A percentile compares a stretch with the other conserved stretches of the same genome.
These are phyloP conservation scores for Nothobranchius kuhntae DNA, from an alignment of 2,113 vertebrate species.

Conservation along the genomic window DNA sequence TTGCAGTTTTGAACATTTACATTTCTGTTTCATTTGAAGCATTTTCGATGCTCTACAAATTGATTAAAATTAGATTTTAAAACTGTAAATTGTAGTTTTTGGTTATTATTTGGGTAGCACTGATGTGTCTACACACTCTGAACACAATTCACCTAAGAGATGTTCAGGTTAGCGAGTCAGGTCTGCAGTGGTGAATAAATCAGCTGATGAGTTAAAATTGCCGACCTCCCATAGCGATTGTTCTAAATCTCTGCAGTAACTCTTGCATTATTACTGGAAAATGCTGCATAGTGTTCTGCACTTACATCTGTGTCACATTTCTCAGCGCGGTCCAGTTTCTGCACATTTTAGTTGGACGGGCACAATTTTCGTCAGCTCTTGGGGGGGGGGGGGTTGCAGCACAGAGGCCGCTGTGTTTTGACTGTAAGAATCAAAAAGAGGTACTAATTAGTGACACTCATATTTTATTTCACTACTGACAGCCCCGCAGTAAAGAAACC, in stretches of 20 bases:
- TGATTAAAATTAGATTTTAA: neutral
- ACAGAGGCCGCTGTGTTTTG: neutral
- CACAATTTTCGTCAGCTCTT: neutral
- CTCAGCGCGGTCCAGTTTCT: neutral
- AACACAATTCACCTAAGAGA: neutral
- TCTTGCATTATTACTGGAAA: neutral
- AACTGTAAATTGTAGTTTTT: neutral
- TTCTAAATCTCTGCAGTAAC: neutral
- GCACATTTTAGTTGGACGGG: neutral
- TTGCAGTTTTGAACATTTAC: too few species aligned
- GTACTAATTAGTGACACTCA: neutral
- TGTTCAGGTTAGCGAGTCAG: neutral
- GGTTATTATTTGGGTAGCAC: neutral
- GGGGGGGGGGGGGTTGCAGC: neutral
- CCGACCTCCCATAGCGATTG: neutral
- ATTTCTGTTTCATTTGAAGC: too few species aligned
- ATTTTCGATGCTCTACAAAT: neutral
- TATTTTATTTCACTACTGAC: neutral
- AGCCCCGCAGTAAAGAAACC: conserved; percentile 1
- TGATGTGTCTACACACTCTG: neutral
- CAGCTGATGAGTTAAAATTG: neutral
- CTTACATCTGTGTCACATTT: neutral
- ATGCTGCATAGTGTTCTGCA: neutral
- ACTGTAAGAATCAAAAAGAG: neutral
- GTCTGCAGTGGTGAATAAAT: neutral